Base-by-base conservation (phyloP, 2,797 vertebrate genomes). In the Arnoldichthys spilopterus region DNA sequence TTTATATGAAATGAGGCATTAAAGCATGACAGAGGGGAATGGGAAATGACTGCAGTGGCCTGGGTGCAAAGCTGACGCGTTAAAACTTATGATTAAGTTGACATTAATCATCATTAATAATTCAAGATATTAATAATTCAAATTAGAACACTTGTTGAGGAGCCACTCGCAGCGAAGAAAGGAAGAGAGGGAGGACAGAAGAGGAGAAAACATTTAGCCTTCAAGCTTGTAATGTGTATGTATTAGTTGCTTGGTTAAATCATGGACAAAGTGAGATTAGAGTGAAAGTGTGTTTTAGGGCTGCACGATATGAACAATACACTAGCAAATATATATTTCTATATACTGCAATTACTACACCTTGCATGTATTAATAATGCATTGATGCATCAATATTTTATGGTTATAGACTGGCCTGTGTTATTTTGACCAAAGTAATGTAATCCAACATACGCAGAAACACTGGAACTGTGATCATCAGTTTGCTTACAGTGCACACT, bases 1-100 rank as follows among this genome's bases (percentile, higher is more conserved):
- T 32, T 32, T 6, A 6, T 6, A 26, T 59, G 13, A 30, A 32
- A 62, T 8, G 30, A 2, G 59, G 7, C 18, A 32, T 15, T 34
- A 2, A 34, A 49, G 20, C 22, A 6, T 20, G 84, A 86, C 24
- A 84, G 70, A 83, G 86, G 77, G 87, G 74, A 24, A 66, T 24
- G 24, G 40, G 13, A 2, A 26, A 67, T 45, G 76, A 79, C 77
- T 83, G 81, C 81, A 82, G 81, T 82, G 76, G 80, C 66, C 76
- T 78, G 66, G 81, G 64, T 70, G 53, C 70, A 32, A 82, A 72
- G 64, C 63, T 64, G 62, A 82, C 61, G 74, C 37, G 2, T 22
- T 18, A 45, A 32, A 43, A 20, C 15, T 30, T n/a, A 47, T 30
- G 16, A 49, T 18, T 11, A 68, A 3, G 12, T 18, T 63, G 16